A percentile compares a stretch with the other conserved stretches of the same genome.
Evolutionary conservation across 1,140 invertebrate species (phyloP).

Genomic region (Micrasema minimum): DNA sequence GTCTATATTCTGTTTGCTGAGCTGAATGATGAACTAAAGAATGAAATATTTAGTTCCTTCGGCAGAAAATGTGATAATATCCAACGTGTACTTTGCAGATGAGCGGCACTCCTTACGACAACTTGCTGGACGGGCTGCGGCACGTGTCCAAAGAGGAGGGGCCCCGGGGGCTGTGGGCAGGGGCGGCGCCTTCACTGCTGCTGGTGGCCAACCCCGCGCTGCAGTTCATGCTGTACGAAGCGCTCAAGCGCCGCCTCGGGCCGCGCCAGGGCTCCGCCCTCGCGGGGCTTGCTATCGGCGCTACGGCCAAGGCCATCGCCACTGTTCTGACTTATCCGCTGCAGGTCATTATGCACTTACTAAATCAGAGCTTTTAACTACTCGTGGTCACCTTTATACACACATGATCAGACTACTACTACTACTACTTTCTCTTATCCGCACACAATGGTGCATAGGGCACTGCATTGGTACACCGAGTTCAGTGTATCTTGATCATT

Average conservation of each 20-base stretch:
- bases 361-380: too few relatives aligned
- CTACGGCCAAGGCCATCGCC: constrained; percentile 82
- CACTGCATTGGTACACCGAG: too few relatives aligned
- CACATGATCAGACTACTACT: too few relatives aligned
- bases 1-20: too few relatives aligned
- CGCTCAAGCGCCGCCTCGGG: constrained; percentile 76
- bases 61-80: too few relatives aligned
- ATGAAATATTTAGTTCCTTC: too few relatives aligned
- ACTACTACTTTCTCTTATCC: too few relatives aligned
- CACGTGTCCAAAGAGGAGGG: constrained; percentile 80
- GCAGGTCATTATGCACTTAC: constrained; percentile 68
- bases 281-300: constrained; percentile 70
- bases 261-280: constrained; percentile 59
- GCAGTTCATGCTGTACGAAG: constrained; percentile 92
- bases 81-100: too few relatives aligned
- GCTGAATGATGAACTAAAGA: too few relatives aligned
- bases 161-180: constrained; percentile 79
- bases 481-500: too few relatives aligned
- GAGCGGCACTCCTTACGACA: constrained; percentile 57
- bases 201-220: constrained; percentile 89
- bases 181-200: constrained; percentile 83
- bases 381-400: too few relatives aligned
- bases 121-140: constrained; percentile 72
- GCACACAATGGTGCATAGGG: too few relatives aligned
- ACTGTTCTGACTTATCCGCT: constrained; percentile 89